Evolutionary conservation across 23 tunicate genomes (phyloP).

Genomic region (Ascidia mentula): DNA sequence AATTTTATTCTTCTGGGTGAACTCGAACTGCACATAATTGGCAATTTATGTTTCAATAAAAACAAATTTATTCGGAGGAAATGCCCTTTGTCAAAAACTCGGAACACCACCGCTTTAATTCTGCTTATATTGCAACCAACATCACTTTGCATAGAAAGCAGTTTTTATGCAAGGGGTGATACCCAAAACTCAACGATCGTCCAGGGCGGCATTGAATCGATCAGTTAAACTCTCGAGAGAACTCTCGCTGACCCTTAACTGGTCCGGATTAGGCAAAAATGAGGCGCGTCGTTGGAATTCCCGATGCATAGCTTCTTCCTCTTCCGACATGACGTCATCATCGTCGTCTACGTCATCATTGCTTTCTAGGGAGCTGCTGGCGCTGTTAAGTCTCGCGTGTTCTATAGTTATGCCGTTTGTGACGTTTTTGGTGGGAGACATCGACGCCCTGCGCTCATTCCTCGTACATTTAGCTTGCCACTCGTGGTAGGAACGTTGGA

Average conservation of each 20-base stretch:
- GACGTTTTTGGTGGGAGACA: neutral
- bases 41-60: too few species aligned
- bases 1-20: too few species aligned
- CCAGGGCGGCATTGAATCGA: neutral
- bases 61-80: too few species aligned
- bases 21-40: too few species aligned
- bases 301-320: constrained; percentile 25
- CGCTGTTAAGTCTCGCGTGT: neutral
- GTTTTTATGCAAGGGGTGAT: too few species aligned
- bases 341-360: neutral
- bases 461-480: constrained; percentile 44
- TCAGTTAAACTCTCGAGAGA: neutral
- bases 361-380: neutral
- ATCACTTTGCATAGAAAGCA: too few species aligned
- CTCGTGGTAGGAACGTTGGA: constrained; percentile 47
- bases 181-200: neutral
- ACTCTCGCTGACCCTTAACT: neutral
- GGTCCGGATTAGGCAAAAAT: constrained; percentile 51
- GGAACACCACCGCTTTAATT: too few species aligned
- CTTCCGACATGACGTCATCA: constrained; percentile 21
- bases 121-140: too few species aligned
- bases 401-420: neutral
- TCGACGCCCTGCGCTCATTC: neutral
- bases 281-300: constrained; percentile 66
- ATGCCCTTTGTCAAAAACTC: too few species aligned